Conservation (phyloP, 2,888 invertebrate genomes). For the Eudemis profundana region DNA sequence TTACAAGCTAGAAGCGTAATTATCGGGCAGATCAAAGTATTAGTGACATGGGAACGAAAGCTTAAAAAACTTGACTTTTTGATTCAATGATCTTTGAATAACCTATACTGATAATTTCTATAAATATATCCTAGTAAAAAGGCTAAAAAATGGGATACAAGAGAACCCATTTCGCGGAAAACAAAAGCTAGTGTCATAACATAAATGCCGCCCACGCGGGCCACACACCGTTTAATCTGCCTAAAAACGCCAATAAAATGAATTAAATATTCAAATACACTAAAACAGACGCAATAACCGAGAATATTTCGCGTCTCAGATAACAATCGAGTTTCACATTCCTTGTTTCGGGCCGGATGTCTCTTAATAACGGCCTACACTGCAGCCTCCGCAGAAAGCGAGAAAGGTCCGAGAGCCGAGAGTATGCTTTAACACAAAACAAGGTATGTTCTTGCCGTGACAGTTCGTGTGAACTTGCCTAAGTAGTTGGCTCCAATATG, state of each 20-base stretch:
- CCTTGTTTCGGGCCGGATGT: neutral
- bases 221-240: neutral
- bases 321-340: slow-evolving; percentile 20
- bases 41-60: no score
- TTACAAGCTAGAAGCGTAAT: no score
- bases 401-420: neutral
- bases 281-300: neutral
- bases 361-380: slow-evolving; percentile 1
- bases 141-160: no score
- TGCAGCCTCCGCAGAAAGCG: neutral
- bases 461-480: no score
- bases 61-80: no score
- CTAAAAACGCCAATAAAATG: slow-evolving; percentile 12
- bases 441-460: no score
- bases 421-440: no score
- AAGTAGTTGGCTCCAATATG: no score
- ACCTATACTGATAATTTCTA: no score
- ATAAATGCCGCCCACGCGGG: slow-evolving; percentile 5
- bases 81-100: no score
- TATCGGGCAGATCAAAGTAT: no score
- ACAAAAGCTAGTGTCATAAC: neutral
- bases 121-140: no score
- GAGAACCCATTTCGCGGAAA: slow-evolving; percentile 1
- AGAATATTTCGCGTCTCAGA: slow-evolving; percentile 7
- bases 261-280: slow-evolving; percentile 16